Base-by-base conservation (phyloP, 2,113 vertebrate genomes). In the Anguilla rostrata region DNA sequence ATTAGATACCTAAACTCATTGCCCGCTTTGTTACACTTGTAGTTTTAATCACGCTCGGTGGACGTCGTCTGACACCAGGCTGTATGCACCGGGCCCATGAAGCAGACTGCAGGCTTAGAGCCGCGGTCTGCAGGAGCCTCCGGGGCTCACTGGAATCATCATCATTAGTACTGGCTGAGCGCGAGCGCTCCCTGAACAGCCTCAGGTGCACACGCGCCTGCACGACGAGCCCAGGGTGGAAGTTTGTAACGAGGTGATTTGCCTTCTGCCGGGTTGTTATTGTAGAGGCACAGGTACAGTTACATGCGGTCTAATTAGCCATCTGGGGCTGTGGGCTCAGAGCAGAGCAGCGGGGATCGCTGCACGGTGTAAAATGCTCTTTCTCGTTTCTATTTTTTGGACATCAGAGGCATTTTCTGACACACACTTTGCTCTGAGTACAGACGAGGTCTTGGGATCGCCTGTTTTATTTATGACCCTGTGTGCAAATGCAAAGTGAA, bases 231-330 rank as follows among this genome's bases (percentile, higher is more conserved):
- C 46, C 9, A 15, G 40, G 41, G 29, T 49, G 41, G 41, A n/a
- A 71, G 12, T 2, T 14, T 14, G 9, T 86, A 82, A 86, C 53
- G 86, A 86, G 86, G 81, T 40, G 81, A 53, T 83, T 82, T 39
- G 41, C 41, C 80, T 75, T 75, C 66, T 34, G 41, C 57, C 60
- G 46, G 63, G 39, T 82, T 57, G 57, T 84, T 82, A 26, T 82
- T 86, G 81, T n/a, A 22, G 60, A 20, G 34, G n/a, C 34, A 12
- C 46, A n/a, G 34, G 34, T 56, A 53, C 18, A 40, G 46, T 81
- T 85, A 46, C 75, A 79, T 57, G 41, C 18, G 2, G 29, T 57
- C 49, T 85, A 85, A 85, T 80, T 85, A 57, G 49, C 40, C 53
- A 39, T 85, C 8, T 26, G 78, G 84, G 78, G 78, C 39, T 22